Conservation (phyloP, 2,113 vertebrate genomes). For the Macquaria ambigua region DNA sequence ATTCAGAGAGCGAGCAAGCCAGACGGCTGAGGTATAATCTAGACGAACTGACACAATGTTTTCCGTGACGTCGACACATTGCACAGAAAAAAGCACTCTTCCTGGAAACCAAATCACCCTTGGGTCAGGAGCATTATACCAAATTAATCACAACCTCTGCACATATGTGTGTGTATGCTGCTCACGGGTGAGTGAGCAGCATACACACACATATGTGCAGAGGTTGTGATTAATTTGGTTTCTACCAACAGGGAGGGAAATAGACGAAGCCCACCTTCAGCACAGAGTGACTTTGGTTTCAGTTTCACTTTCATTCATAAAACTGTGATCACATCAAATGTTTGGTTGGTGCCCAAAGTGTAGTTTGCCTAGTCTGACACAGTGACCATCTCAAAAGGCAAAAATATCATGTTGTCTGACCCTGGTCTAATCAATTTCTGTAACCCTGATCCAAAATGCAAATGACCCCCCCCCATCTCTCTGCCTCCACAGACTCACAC, state of each 20-base stretch:
- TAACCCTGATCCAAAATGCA: conserved; percentile 42
- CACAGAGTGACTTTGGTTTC: not conserved
- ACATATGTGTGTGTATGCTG: not conserved
- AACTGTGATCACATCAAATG: not conserved
- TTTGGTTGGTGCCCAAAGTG: not conserved
- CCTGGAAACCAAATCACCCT: not conserved
- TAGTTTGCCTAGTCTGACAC: not conserved
- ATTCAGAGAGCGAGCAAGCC: not conserved
- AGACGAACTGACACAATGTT: not conserved
- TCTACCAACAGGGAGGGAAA: too few relatives aligned
- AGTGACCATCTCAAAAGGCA: conserved; percentile 15
- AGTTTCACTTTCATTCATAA: not conserved
- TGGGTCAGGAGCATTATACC: not conserved
- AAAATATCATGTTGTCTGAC: not conserved
- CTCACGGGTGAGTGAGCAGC: too few relatives aligned
- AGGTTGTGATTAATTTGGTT: too few relatives aligned
- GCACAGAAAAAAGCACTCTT: not conserved
- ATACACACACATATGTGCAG: too few relatives aligned
- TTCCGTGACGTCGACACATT: too few relatives aligned
- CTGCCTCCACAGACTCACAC: conserved; percentile 91
- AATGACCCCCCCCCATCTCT: conserved; percentile 23
- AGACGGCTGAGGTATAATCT: not conserved
- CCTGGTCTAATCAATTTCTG: not conserved
- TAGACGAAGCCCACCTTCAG: not conserved
- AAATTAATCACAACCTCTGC: conserved; percentile 1